Percentiles rank a stretch among this genome's conserved stretches.
Evolutionary conservation across 23 tunicate species (phyloP).

Genomic region (Halocynthia aurantium): DNA sequence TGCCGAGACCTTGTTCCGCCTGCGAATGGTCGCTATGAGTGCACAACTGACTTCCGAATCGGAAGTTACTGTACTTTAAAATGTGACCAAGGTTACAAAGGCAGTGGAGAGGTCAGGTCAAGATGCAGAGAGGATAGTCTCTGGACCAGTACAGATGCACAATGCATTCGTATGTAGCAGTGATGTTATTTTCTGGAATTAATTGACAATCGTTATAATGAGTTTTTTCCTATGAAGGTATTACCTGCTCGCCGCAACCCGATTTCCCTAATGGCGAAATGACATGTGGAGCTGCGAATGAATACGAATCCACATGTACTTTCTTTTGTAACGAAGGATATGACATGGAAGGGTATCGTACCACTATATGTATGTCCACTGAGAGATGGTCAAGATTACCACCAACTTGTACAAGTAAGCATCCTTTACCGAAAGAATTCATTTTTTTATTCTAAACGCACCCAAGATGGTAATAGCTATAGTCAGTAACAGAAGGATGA

Average conservation of each 20-base stretch:
- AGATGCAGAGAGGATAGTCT: slow-evolving; percentile 30
- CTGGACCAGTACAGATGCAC: slow-evolving; percentile 54
- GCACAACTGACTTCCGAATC: slow-evolving; percentile 38
- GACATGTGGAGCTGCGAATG: slow-evolving; percentile 33
- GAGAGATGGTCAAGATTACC: slow-evolving; percentile 45
- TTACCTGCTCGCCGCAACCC: no score
- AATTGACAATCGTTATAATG: no score
- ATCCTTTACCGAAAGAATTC: not conserved
- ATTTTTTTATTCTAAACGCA: not conserved
- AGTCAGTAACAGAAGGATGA: no score
- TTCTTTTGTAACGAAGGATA: slow-evolving; percentile 76
- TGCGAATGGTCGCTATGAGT: slow-evolving; percentile 46
- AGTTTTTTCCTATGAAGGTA: no score
- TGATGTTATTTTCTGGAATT: no score
- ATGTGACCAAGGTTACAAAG: slow-evolving; percentile 64
- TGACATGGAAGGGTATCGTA: slow-evolving; percentile 40
- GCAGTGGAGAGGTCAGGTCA: slow-evolving; percentile 20
- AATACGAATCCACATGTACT: slow-evolving; percentile 40
- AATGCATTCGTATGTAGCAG: slow-evolving; percentile 26
- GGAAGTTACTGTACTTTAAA: slow-evolving; percentile 56
- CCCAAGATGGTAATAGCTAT: no score
- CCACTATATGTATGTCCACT: slow-evolving; percentile 26
- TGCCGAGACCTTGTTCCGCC: slow-evolving; percentile 57
- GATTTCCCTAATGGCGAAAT: slow-evolving; percentile 32
- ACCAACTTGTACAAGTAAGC: slow-evolving; percentile 36